These are phyloP conservation scores for Flabesymbios commensalis DNA, from an alignment of 2,888 invertebrate species.

Conservation along the genomic window DNA sequence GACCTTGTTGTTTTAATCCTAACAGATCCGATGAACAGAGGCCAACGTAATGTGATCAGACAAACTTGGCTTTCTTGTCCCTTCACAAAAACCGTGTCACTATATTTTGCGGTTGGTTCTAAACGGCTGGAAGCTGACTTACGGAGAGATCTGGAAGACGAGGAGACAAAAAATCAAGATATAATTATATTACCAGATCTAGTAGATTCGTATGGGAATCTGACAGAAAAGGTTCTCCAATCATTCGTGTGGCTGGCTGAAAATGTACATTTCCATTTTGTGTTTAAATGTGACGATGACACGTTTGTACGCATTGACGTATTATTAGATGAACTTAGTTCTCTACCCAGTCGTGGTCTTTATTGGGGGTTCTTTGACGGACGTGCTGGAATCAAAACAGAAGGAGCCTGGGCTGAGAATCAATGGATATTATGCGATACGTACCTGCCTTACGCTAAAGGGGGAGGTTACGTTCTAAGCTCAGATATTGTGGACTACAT, in stretches of 20 bases:
- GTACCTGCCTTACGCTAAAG: conserved; percentile 68
- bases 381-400: conserved; percentile 75
- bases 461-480: conserved; percentile 76
- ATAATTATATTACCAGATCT: conserved; percentile 75
- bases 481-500: conserved; percentile 79
- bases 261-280: conserved; percentile 70
- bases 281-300: conserved; percentile 95
- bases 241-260: conserved; percentile 67
- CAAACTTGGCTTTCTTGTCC: neutral
- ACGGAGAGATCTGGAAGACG: conserved; percentile 64
- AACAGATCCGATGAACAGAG: neutral
- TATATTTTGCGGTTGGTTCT: conserved; percentile 77
- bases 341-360: conserved; percentile 63
- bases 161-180: conserved; percentile 67
- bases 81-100: conserved; percentile 65
- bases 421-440: conserved; percentile 89
- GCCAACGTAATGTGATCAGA: neutral
- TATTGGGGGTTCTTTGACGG: conserved; percentile 99
- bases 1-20: neutral
- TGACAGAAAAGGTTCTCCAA: conserved; percentile 79
- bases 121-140: conserved; percentile 55
- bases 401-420: conserved; percentile 88
- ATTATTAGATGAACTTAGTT: conserved; percentile 71
- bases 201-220: conserved; percentile 76
- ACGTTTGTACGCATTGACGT: conserved; percentile 82